A percentile compares a stretch with the other conserved stretches of the same genome.
phyloP scores from a whole-genome alignment of 2,797 vertebrate species.

The Myotis myotis region DNA sequence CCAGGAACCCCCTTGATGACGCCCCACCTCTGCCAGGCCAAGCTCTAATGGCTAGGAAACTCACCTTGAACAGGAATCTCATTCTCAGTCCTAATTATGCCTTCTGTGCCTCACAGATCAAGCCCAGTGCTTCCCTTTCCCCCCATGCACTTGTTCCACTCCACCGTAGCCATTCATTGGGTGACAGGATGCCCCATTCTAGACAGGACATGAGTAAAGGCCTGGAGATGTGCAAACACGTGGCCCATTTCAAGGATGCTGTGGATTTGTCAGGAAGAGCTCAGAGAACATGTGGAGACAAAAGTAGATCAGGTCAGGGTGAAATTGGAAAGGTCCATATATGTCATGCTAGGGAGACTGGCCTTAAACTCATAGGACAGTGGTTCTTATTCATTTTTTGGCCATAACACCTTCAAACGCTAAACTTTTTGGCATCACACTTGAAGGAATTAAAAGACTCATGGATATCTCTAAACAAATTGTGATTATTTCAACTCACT shows the following conservation, averaged over 20 bases:
- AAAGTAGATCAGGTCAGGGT: background rate
- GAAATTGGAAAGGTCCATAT: background rate
- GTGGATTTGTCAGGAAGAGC: background rate
- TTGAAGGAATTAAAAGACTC: slow-evolving; percentile 13
- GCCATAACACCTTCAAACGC: background rate
- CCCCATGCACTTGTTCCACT: background rate
- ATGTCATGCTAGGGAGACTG: background rate
- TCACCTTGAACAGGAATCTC: background rate
- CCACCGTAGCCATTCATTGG: background rate
- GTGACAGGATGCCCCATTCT: background rate
- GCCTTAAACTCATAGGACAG: background rate
- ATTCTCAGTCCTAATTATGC: background rate
- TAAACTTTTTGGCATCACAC: background rate
- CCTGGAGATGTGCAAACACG: background rate
- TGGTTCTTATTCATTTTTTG: background rate
- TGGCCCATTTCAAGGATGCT: background rate
- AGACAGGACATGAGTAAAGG: background rate
- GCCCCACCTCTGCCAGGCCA: background rate
- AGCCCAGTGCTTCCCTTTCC: background rate
- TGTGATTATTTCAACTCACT: background rate
- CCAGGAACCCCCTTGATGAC: background rate
- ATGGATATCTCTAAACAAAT: background rate
- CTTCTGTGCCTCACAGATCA: background rate
- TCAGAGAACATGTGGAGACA: background rate
- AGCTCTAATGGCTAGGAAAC: background rate